A percentile compares a stretch with the other conserved stretches of the same genome.
Evolutionary conservation across 1,140 invertebrate species (phyloP).

Genomic region (Lepidurus couesii): DNA sequence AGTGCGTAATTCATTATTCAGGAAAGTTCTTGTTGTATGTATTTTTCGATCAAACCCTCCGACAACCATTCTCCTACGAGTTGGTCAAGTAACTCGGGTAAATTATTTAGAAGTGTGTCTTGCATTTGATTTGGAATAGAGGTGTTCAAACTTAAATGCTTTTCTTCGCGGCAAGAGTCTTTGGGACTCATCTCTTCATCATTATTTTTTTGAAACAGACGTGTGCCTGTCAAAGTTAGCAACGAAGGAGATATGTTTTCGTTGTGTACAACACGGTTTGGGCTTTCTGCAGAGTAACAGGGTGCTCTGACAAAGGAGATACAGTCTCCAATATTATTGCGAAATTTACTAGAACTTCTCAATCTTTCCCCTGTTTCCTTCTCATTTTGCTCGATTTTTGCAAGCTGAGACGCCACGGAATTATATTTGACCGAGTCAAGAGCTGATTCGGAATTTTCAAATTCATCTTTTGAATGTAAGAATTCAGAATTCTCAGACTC

Average conservation of each 20-base stretch:
- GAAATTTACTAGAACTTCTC: neutral
- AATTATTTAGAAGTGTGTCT: neutral
- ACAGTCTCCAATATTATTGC: neutral
- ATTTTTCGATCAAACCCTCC: neutral
- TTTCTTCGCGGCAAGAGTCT: neutral
- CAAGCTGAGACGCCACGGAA: neutral
- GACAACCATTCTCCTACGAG: neutral
- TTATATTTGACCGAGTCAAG: neutral
- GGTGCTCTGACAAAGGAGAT: neutral
- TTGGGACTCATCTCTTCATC: neutral
- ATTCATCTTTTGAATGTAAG: neutral
- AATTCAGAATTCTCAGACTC: too few species aligned
- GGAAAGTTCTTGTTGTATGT: neutral
- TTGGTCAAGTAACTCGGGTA: neutral
- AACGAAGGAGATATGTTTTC: neutral
- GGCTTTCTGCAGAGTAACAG: neutral
- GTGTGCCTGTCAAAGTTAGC: neutral
- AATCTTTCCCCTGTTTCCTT: neutral
- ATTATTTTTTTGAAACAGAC: neutral
- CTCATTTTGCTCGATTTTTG: constrained; percentile 1
- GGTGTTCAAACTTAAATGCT: neutral
- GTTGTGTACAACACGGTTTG: neutral
- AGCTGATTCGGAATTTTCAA: neutral
- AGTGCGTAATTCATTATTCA: neutral
- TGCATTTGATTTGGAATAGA: neutral